Base-by-base conservation (phyloP, 2,797 vertebrate species). In the Sebastes ruberrimus region DNA sequence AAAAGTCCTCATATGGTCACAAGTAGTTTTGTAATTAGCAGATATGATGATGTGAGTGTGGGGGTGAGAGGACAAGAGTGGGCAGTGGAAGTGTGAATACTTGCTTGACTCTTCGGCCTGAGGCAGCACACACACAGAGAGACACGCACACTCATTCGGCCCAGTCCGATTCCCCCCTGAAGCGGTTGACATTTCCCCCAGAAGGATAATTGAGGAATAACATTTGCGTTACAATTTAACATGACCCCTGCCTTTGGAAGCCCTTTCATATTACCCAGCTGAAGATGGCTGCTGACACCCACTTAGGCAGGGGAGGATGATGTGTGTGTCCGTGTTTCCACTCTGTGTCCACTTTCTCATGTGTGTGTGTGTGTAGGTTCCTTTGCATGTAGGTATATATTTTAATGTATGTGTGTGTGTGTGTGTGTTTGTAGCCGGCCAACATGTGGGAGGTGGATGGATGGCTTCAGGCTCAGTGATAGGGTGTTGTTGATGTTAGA, bases 131-230 rank as follows among this genome's bases (percentile, higher is more conserved):
- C 70, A 90, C 84, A 80, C 89, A 80, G 80, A 82, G 71, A 72
- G 78, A 35, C 14, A 28, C 25, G 25, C 57, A 87, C 62, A 80
- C 69, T 61, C 77, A 74, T 83, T 82, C 14, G 35, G 78, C 69
- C 78, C 69, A 66, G 92, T 90, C 82, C 95, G 93, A 94, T 95
- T 95, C 91, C 91, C 76, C 96, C 97, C 96, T 63, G 94, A 92
- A 97, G 97, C 96, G 82, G 95, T 96, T 98, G 97, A 98, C 98
- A 98, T 99, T 99, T 97, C 95, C 94, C 96, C 97, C 92, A 93
- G 95, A 96, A 96, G 96, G 97, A 97, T 98, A 98, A 99, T 98
- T 97, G 97, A 98, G 97, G 97, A 97, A 96, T 97, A 98, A 97
- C 97, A 97, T 98, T 98, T 98, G 96, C 95, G 96, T 96, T 97